Percentiles rank a stretch among this genome's conserved stretches.
Evolutionary conservation across 1,140 invertebrate species (phyloP).

Genomic region (Apis florea): DNA sequence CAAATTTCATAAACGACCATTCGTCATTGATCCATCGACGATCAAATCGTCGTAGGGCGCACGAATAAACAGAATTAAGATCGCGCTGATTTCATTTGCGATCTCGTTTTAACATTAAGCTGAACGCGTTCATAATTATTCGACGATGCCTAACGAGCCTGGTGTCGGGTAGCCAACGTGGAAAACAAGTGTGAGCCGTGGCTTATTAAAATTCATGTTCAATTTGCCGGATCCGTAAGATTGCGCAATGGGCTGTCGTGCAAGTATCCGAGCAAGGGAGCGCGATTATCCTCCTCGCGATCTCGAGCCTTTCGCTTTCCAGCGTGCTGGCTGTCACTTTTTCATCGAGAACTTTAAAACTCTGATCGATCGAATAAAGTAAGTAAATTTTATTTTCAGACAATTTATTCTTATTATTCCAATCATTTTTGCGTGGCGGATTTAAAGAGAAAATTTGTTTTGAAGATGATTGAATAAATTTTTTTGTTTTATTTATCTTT

Average conservation of each 20-base stretch:
- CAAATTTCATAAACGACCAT: conserved; percentile 9
- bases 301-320: conserved; percentile 62
- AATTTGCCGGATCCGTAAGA: conserved; percentile 43
- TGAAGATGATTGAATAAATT: too few species aligned
- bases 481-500: too few species aligned
- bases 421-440: too few species aligned
- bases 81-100: conserved; percentile 42
- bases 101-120: conserved; percentile 44
- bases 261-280: conserved; percentile 31
- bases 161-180: neutral
- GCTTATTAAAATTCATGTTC: conserved; percentile 61
- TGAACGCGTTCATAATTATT: conserved; percentile 30
- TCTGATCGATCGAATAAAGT: neutral
- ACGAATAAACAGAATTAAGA: neutral
- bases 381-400: neutral
- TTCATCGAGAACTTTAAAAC: neutral
- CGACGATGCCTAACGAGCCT: conserved; percentile 29
- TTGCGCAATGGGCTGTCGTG: conserved; percentile 53
- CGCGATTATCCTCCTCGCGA: conserved; percentile 53
- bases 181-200: conserved; percentile 20
- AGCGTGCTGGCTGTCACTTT: conserved; percentile 1
- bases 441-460: too few species aligned
- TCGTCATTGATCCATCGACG: conserved; percentile 10
- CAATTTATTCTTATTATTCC: too few species aligned
- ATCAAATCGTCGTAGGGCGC: neutral